Conservation (phyloP, 2,797 vertebrate genomes). For the Phalloptychus januarius region DNA sequence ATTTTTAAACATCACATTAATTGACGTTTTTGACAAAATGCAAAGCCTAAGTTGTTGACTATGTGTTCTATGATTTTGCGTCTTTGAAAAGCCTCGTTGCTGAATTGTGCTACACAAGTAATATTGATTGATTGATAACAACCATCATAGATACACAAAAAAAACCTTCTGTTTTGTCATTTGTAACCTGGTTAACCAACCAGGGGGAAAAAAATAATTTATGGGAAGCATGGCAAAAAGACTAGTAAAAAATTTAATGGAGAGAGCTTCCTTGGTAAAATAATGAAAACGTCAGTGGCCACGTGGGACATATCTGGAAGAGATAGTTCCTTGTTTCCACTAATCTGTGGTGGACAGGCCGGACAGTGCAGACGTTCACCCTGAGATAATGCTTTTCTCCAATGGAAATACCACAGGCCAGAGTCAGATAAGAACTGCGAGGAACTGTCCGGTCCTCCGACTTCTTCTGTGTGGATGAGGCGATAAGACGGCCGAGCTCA, state of each 20-base stretch:
- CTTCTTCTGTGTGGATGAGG: constrained; percentile 11
- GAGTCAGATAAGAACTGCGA: constrained; percentile 71
- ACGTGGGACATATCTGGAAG: background rate
- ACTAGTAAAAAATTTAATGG: background rate
- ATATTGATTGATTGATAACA: too few species aligned
- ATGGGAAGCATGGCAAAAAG: background rate
- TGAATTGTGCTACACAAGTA: too few species aligned
- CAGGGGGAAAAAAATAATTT: background rate
- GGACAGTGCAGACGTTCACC: constrained; percentile 40
- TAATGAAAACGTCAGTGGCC: background rate
- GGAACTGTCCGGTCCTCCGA: constrained; percentile 45
- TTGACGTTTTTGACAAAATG: too few species aligned
- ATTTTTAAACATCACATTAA: too few species aligned
- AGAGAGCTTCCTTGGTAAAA: background rate
- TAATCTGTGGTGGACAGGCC: constrained; percentile 72
- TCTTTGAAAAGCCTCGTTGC: too few species aligned
- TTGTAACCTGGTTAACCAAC: background rate
- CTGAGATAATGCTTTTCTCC: constrained; percentile 68
- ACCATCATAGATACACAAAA: too few species aligned
- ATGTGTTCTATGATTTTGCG: too few species aligned
- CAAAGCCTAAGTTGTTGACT: too few species aligned
- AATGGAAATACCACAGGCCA: constrained; percentile 75
- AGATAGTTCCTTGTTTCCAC: constrained; percentile 18
- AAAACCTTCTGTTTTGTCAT: too few species aligned
- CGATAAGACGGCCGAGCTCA: constrained; percentile 45